A percentile compares a stretch with the other conserved stretches of the same genome.
Evolutionary conservation across 2,797 vertebrate species (phyloP).

Genomic region (Paramormyrops hopkinsi): DNA sequence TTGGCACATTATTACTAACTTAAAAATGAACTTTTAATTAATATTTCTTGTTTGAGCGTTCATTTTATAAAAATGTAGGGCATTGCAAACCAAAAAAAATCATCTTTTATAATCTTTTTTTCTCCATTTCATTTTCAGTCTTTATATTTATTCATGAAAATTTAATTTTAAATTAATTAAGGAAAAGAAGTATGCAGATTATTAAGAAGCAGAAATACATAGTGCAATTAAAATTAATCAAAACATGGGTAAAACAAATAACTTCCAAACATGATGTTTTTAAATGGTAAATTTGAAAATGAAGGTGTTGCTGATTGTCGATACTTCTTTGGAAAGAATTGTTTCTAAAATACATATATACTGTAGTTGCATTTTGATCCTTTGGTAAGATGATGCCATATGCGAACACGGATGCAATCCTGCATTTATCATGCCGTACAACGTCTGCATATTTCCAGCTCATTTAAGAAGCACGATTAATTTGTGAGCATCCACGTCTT

Average conservation of each 20-base stretch:
- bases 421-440: not conserved
- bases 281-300: not conserved
- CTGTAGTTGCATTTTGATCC: not conserved
- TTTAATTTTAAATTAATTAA: not conserved
- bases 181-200: not conserved
- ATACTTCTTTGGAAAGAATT: not conserved
- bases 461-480: not conserved
- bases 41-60: not conserved
- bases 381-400: not conserved
- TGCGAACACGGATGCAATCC: not conserved
- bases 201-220: not conserved
- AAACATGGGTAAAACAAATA: not conserved
- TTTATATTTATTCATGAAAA: not conserved
- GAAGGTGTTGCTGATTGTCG: not conserved
- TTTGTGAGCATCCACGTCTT: not conserved
- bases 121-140: not conserved
- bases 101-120: not conserved
- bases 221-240: not conserved
- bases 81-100: not conserved
- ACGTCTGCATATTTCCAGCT: not conserved
- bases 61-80: not conserved
- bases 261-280: not conserved
- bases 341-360: not conserved
- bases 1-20: not conserved
- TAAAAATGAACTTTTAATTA: not conserved